phyloP scores from a whole-genome alignment of 2,888 invertebrate genomes.

The Luperina nickerlii region DNA sequence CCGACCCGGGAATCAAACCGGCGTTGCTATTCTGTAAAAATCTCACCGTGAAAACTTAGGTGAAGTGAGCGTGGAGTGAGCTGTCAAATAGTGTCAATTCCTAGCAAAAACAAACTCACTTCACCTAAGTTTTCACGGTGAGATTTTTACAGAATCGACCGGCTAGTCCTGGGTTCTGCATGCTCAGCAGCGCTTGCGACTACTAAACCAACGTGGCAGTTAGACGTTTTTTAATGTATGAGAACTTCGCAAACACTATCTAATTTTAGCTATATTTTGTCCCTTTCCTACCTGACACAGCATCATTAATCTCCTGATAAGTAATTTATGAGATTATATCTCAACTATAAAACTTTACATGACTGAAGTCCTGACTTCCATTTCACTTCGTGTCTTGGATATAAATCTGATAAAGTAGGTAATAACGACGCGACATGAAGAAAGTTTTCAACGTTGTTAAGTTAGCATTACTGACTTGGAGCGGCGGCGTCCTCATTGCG shows the following conservation, averaged over 20 bases:
- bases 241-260: background rate
- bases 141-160: too few relatives aligned
- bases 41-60: too few relatives aligned
- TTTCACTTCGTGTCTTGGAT: conserved; percentile 3
- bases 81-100: too few relatives aligned
- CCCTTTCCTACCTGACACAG: background rate
- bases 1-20: conserved; percentile 1
- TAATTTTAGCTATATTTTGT: background rate
- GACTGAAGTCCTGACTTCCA: background rate
- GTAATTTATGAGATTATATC: background rate
- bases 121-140: too few relatives aligned
- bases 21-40: too few relatives aligned
- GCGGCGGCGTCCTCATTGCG: too few relatives aligned
- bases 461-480: background rate
- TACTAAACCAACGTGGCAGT: background rate
- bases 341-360: background rate
- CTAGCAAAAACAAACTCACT: too few relatives aligned
- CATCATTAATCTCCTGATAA: background rate
- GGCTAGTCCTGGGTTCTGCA: too few relatives aligned
- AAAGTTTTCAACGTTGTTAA: background rate
- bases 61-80: too few relatives aligned
- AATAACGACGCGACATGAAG: background rate
- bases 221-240: background rate
- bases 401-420: conserved; percentile 14
- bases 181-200: too few relatives aligned